phyloP scores from a whole-genome alignment of 2,888 invertebrate genomes.

The Parnassius orleans region DNA sequence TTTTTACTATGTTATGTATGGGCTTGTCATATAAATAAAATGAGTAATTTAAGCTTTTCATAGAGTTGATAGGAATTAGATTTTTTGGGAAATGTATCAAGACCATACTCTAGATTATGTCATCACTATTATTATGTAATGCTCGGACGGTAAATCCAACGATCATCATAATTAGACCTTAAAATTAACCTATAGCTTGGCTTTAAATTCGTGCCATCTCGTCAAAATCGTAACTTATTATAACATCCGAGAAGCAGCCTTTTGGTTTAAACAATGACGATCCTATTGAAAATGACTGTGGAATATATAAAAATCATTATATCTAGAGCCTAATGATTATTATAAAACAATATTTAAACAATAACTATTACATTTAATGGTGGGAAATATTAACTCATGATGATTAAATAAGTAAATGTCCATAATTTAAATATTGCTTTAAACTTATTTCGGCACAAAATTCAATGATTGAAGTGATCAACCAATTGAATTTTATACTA shows the following conservation, averaged over 20 bases:
- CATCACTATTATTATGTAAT: conserved; percentile 75
- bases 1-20: conserved; percentile 60
- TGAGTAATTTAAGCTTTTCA: conserved; percentile 63
- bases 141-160: conserved; percentile 79
- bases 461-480: conserved; percentile 45
- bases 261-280: conserved; percentile 71
- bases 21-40: conserved; percentile 58
- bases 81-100: conserved; percentile 62
- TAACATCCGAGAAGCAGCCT: conserved; percentile 79
- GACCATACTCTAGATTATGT: conserved; percentile 66
- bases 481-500: conserved; percentile 56
- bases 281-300: conserved; percentile 76
- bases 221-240: conserved; percentile 70
- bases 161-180: conserved; percentile 70
- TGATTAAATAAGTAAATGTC: conserved; percentile 56
- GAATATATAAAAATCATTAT: conserved; percentile 71
- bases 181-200: conserved; percentile 77
- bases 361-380: conserved; percentile 69
- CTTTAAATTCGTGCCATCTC: conserved; percentile 79
- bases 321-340: conserved; percentile 68
- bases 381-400: conserved; percentile 68
- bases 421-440: conserved; percentile 75
- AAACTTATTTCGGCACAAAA: conserved; percentile 57
- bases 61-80: conserved; percentile 59
- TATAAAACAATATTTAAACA: conserved; percentile 75